Evolutionary conservation across 2,113 vertebrate genomes (phyloP).

Genomic region (Vanacampus margaritifer): DNA sequence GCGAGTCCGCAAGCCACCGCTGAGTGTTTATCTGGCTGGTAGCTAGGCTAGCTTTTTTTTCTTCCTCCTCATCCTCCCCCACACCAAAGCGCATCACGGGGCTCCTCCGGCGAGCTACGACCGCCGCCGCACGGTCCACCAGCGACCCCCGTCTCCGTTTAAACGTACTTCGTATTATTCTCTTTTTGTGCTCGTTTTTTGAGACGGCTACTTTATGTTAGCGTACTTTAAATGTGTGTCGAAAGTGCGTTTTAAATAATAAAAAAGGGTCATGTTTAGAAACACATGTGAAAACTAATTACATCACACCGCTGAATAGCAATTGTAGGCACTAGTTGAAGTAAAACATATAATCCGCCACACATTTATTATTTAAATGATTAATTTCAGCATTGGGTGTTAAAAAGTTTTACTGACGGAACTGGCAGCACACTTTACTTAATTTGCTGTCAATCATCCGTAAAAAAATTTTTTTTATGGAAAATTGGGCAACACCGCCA

Average conservation of each 20-base stretch:
- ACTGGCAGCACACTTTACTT: background rate
- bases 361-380: background rate
- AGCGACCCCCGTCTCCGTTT: slow-evolving; percentile 29
- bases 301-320: background rate
- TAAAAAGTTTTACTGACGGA: background rate
- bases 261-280: background rate
- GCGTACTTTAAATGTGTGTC: background rate
- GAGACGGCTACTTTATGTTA: background rate
- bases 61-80: slow-evolving; percentile 63
- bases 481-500: background rate
- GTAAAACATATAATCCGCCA: background rate
- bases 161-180: background rate
- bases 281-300: background rate
- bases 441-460: background rate
- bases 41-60: slow-evolving; percentile 25
- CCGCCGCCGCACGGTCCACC: slow-evolving; percentile 15
- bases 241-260: background rate
- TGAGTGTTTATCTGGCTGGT: slow-evolving; percentile 77
- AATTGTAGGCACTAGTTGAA: too few relatives aligned
- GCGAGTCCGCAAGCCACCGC: slow-evolving; percentile 68
- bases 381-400: background rate
- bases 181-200: background rate
- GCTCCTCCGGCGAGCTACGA: slow-evolving; percentile 40
- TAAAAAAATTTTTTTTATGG: background rate
- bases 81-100: slow-evolving; percentile 66